phyloP scores from a whole-genome alignment of 64 coral and sea anemone genomes.

The Anthopleura sola region DNA sequence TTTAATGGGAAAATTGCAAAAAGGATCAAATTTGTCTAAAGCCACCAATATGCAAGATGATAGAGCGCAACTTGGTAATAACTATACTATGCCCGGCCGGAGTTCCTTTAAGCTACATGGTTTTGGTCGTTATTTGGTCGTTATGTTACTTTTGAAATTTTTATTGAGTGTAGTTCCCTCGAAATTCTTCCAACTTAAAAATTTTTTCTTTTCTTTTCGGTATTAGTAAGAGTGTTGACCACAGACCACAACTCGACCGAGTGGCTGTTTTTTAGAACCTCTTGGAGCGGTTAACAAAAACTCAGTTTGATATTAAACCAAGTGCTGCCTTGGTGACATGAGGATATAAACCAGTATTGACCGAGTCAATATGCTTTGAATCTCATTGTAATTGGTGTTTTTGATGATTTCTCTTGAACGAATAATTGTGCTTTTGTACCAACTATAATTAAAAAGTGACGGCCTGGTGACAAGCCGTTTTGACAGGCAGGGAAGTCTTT shows the following conservation, averaged over 20 bases:
- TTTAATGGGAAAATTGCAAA: constrained; percentile 6
- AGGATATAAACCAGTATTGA: constrained; percentile 14
- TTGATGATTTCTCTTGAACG: constrained; percentile 22
- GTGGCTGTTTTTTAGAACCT: constrained; percentile 24
- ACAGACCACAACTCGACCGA: constrained; percentile 10
- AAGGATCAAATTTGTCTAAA: not conserved
- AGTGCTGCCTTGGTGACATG: not conserved
- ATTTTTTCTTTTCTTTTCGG: not conserved
- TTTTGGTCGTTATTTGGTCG: not conserved
- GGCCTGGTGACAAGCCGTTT: constrained; percentile 28
- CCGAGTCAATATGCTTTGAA: constrained; percentile 11
- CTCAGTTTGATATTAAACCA: constrained; percentile 8
- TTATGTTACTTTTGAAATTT: not conserved
- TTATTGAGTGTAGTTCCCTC: not conserved
- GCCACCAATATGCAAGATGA: not conserved
- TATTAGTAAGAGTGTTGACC: not conserved
- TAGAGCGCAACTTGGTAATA: not conserved
- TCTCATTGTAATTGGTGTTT: constrained; percentile 10
- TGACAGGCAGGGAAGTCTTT: constrained; percentile 23
- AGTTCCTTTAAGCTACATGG: not conserved
- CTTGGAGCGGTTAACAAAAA: constrained; percentile 20
- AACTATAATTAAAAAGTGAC: constrained; percentile 26
- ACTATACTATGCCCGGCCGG: not conserved
- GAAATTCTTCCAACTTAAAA: not conserved
- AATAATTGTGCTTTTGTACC: constrained; percentile 30